Evolutionary conservation across 2,797 vertebrate genomes (phyloP).

Genomic region (Poecilia gillii): DNA sequence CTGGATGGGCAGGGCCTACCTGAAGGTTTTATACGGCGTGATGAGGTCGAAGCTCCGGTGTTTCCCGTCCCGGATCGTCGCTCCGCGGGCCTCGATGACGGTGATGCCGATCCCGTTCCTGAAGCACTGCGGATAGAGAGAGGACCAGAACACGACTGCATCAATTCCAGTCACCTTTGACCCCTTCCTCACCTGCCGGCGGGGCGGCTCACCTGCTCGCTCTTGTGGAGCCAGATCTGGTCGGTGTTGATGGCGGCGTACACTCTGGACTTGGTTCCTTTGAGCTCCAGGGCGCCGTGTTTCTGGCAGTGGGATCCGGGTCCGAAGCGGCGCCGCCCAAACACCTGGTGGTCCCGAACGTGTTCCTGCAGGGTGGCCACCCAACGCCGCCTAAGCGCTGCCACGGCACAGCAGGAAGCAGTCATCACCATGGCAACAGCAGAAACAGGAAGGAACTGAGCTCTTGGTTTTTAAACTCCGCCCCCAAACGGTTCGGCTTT

Average conservation of each 20-base stretch:
- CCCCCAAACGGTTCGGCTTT: not conserved
- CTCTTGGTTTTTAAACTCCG: not conserved
- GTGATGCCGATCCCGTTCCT: slow-evolving; percentile 91
- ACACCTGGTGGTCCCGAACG: slow-evolving; percentile 87
- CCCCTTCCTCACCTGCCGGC: too few species aligned
- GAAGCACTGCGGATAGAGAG: slow-evolving; percentile 83
- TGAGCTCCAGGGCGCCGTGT: slow-evolving; percentile 88
- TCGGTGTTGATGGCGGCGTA: slow-evolving; percentile 88
- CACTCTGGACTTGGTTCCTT: slow-evolving; percentile 92
- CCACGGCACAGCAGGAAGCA: not conserved
- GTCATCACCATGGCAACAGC: not conserved
- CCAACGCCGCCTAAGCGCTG: slow-evolving; percentile 90
- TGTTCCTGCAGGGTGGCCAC: slow-evolving; percentile 88
- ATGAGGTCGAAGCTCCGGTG: slow-evolving; percentile 93
- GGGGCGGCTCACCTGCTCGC: slow-evolving; percentile 85
- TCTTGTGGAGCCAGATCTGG: slow-evolving; percentile 95
- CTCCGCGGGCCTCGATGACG: slow-evolving; percentile 89
- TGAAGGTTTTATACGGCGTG: slow-evolving; percentile 93
- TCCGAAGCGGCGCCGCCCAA: slow-evolving; percentile 78
- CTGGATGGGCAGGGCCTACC: slow-evolving; percentile 70
- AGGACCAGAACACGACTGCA: not conserved
- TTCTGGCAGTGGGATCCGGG: slow-evolving; percentile 86
- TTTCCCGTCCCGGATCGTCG: slow-evolving; percentile 92
- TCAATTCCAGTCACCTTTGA: not conserved
- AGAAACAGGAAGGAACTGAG: not conserved